Conservation (phyloP, 1,140 invertebrate genomes). For the Drosophila sturtevanti region DNA sequence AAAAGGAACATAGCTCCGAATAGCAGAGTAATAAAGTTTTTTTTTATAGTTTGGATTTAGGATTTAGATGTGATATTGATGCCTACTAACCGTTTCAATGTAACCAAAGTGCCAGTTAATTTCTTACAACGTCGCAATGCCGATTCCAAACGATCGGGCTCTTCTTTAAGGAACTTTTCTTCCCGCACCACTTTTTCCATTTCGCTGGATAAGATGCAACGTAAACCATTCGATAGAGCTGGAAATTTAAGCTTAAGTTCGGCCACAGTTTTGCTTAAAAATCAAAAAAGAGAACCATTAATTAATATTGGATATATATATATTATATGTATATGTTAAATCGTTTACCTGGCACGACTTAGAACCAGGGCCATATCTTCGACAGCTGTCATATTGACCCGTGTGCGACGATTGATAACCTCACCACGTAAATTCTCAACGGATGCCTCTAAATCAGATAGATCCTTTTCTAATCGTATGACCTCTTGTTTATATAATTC, state of each 20-base stretch:
- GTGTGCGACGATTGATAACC: constrained; percentile 96
- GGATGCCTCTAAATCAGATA: constrained; percentile 95
- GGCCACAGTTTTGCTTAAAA: constrained; percentile 94
- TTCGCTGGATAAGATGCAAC: constrained; percentile 92
- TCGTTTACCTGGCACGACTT: constrained; percentile 89
- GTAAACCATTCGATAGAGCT: constrained; percentile 93
- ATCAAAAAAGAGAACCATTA: constrained; percentile 39
- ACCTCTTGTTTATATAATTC: constrained; percentile 96
- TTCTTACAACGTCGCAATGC: constrained; percentile 97
- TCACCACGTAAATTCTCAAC: constrained; percentile 97
- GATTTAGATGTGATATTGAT: too few relatives aligned
- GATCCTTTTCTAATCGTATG: constrained; percentile 94
- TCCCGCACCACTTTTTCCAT: constrained; percentile 97
- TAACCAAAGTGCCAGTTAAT: constrained; percentile 96
- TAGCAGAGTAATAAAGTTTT: too few relatives aligned
- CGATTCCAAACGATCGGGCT: constrained; percentile 95
- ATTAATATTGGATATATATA: too few relatives aligned
- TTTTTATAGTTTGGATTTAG: too few relatives aligned
- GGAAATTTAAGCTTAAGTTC: constrained; percentile 97
- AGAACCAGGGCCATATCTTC: constrained; percentile 97
- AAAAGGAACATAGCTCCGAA: too few relatives aligned
- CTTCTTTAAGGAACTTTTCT: constrained; percentile 98
- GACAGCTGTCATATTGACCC: constrained; percentile 98
- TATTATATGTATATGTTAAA: too few relatives aligned
- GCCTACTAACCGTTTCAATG: constrained; percentile 95